These are phyloP conservation scores for Chaetodon trifascialis DNA, from an alignment of 2,113 vertebrate species.

Conservation along the genomic window DNA sequence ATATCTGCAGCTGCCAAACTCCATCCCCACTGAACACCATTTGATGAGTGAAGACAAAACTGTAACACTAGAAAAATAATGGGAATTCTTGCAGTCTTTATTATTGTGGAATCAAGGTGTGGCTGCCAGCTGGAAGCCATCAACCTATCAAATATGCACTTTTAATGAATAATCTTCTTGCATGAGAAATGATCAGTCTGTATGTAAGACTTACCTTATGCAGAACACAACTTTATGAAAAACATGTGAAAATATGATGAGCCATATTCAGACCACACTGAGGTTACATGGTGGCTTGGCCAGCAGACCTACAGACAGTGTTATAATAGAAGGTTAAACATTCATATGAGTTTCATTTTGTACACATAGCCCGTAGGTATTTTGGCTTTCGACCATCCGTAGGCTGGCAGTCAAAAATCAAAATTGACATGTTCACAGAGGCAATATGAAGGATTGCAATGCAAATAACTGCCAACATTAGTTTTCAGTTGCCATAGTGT, in stretches of 20 bases:
- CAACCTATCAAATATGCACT: not conserved
- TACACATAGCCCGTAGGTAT: not conserved
- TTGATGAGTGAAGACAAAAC: constrained; percentile 4
- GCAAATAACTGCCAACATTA: not conserved
- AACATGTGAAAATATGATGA: not conserved
- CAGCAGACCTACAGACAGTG: not conserved
- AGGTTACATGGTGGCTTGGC: not conserved
- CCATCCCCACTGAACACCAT: constrained; percentile 1
- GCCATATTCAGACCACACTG: not conserved
- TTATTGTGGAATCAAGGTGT: too few relatives aligned
- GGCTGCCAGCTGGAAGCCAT: not conserved
- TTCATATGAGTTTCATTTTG: not conserved
- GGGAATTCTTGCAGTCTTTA: not conserved
- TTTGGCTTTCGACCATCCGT: not conserved
- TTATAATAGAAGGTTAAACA: not conserved
- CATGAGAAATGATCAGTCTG: not conserved
- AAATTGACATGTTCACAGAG: not conserved
- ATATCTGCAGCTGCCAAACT: constrained; percentile 2
- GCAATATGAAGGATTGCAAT: not conserved
- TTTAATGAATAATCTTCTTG: not conserved
- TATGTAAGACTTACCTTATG: not conserved
- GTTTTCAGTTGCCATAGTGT: not conserved
- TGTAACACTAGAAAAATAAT: not conserved
- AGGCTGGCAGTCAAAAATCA: not conserved
- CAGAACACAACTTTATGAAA: not conserved